Conservation (phyloP, 2,888 invertebrate species). For the Selenia dentaria region DNA sequence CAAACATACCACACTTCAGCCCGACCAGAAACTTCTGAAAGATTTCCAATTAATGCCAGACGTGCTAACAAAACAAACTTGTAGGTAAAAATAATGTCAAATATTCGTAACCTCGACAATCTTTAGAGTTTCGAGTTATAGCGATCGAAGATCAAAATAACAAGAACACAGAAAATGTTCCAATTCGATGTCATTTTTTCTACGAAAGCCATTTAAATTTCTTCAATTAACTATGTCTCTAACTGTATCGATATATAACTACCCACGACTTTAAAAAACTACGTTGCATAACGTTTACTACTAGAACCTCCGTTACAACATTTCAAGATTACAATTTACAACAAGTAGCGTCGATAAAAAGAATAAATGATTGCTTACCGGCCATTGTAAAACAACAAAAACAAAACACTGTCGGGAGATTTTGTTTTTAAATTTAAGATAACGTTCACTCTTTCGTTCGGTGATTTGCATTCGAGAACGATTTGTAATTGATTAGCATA, state of each 20-base stretch:
- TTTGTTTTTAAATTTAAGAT: conserved; percentile 26
- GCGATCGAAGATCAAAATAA: conserved; percentile 16
- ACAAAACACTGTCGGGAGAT: conserved; percentile 17
- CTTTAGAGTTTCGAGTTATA: conserved; percentile 1
- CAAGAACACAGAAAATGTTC: conserved; percentile 6
- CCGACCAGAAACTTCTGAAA: too few species aligned
- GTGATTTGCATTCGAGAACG: conserved; percentile 44
- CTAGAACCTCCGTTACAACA: conserved; percentile 13
- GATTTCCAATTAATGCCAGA: too few species aligned
- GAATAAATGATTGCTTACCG: conserved; percentile 16
- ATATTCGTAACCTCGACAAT: too few species aligned
- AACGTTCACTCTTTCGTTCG: conserved; percentile 24
- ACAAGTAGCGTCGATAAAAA: conserved; percentile 19
- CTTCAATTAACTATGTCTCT: conserved; percentile 3
- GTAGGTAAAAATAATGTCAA: too few species aligned
- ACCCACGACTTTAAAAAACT: conserved; percentile 15
- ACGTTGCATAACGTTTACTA: conserved; percentile 10
- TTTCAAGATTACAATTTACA: conserved; percentile 18
- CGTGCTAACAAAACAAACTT: too few species aligned
- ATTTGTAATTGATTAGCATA: conserved; percentile 49
- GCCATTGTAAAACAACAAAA: conserved; percentile 13
- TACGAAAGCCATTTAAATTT: conserved; percentile 3
- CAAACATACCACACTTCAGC: too few species aligned
- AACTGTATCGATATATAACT: conserved; percentile 11
- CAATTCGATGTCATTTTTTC: conserved; percentile 3